Base-by-base conservation (phyloP, 2,113 vertebrate genomes). In the Equus przewalskii region DNA sequence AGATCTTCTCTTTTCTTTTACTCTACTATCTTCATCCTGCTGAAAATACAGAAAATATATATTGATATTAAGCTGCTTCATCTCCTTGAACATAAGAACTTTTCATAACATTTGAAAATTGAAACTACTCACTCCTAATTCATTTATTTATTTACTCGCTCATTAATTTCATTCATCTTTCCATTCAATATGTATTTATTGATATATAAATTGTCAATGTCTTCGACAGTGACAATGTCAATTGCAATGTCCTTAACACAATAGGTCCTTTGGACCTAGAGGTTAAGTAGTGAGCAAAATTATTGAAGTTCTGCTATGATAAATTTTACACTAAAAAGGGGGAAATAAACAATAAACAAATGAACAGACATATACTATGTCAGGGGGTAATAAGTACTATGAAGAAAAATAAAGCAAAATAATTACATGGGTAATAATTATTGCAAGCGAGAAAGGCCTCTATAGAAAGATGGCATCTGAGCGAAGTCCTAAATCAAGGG, bases 211-310 rank as follows among this genome's bases (percentile, higher is more conserved):
- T 41, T 41, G 36, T 41, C 36, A 41, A 41, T 41, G 36, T 41
- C 36, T 41, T 41, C 36, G 36, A 41, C 36, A 41, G 36, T 41
- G 36, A 41, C 36, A 41, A 41, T 41, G 36, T 79, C 15, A 28
- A 6, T 76, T 87, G 36, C 11, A 83, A 65, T 58, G 19, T 41
- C 33, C 30, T 15, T 46, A 5, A 44, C 3, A 62, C 2, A 56
- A 0, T 12, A 51, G 13, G 2, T 49, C 33, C 10, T 15, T 18
- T 46, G 41, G 3, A 12, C 0, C 1, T 51, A 41, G 4, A 30
- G 13, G 16, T 73, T 79, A 10, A 46, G 22, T 36, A 73, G 8
- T 60, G 7, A 88, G 46, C 1, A 58, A 30, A 94, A 89, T 70
- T 64, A 64, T 51, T 85, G 81, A 76, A 85, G 44, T 1, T 1